phyloP scores from a whole-genome alignment of 2,113 vertebrate genomes.

The Corvus hawaiiensis region DNA sequence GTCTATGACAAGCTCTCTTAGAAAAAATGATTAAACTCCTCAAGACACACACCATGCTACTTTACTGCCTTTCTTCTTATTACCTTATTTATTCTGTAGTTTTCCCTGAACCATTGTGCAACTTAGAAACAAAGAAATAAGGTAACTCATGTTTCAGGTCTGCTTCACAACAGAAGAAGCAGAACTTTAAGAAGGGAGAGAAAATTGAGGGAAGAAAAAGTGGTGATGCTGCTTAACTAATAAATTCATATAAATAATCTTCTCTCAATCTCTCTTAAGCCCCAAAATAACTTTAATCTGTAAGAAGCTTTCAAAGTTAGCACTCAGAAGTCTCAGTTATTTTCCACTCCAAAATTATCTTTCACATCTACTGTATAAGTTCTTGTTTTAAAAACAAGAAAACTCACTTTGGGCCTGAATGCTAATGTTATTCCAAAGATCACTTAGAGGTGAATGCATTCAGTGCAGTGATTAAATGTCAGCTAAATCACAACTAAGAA shows the following conservation, averaged over 20 bases:
- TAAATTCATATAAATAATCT: constrained; percentile 38
- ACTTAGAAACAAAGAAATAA: neutral
- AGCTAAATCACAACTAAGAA: neutral
- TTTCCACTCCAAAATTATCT: constrained; percentile 21
- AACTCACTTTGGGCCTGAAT: neutral
- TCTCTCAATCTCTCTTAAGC: neutral
- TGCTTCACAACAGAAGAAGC: neutral
- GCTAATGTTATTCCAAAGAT: neutral
- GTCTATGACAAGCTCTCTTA: neutral
- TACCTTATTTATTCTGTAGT: neutral
- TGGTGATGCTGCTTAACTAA: neutral
- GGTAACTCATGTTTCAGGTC: neutral
- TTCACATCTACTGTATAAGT: neutral
- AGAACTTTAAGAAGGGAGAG: neutral
- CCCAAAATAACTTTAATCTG: constrained; percentile 49
- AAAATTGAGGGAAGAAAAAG: neutral
- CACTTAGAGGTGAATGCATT: neutral
- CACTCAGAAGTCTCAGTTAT: constrained; percentile 41
- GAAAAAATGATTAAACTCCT: neutral
- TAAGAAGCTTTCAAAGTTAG: constrained; percentile 52
- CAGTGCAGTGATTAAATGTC: neutral
- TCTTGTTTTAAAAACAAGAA: neutral
- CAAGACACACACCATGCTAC: neutral
- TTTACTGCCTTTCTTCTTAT: neutral
- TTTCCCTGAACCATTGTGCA: neutral